Evolutionary conservation across 2,113 vertebrate genomes (phyloP).

Genomic region (Lophochroa leadbeateri): DNA sequence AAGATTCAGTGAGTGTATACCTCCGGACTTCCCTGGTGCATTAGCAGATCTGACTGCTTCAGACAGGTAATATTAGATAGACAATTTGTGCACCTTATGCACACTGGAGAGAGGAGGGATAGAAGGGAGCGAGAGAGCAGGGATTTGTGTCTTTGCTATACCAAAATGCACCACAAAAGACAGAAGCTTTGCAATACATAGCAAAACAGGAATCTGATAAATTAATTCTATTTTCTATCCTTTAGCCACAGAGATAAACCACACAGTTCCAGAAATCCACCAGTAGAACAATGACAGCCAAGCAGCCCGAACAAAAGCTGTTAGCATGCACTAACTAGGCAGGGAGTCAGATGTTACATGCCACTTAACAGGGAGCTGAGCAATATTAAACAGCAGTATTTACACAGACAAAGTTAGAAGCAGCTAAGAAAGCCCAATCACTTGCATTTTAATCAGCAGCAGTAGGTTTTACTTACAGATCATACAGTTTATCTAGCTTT

Average conservation of each 20-base stretch:
- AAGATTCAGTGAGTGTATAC: not conserved
- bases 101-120: not conserved
- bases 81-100: not conserved
- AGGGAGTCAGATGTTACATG: not conserved
- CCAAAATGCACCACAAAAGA: not conserved
- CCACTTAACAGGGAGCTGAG: not conserved
- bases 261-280: slow-evolving; percentile 1
- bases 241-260: not conserved
- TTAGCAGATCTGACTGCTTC: not conserved
- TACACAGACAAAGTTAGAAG: not conserved
- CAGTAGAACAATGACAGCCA: not conserved
- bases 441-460: not conserved
- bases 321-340: not conserved
- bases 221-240: not conserved
- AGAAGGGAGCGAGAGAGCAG: not conserved
- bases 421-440: not conserved
- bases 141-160: not conserved
- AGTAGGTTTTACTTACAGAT: not conserved
- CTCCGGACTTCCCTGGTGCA: not conserved
- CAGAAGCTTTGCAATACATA: not conserved
- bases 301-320: not conserved
- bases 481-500: not conserved
- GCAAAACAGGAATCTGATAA: not conserved
- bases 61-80: not conserved
- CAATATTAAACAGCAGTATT: not conserved